Evolutionary conservation across 1,140 invertebrate species (phyloP), one percentile per base, ranked within the genome.

Genomic region (Drosophila eugracilis): DNA sequence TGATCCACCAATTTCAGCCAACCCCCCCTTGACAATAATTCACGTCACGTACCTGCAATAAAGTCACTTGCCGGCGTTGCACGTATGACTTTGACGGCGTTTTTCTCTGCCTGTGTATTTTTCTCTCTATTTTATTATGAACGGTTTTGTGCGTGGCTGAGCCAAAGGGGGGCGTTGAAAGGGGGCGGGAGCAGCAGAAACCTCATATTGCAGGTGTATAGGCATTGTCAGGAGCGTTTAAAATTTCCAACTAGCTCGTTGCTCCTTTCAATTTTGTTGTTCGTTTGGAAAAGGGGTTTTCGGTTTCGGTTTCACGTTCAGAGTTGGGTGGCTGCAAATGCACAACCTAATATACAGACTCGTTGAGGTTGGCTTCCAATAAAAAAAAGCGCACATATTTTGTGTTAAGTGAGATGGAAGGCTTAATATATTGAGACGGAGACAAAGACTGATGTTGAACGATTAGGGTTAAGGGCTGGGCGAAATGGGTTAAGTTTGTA

Each of bases 11-110:
- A 26, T 15, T 4, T 15, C 44, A 5, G 9, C 9, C 28, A 32
- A n/a, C n/a, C 30, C 28, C 34, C 32, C 77, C 78, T 74, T 77
- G 83, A 83, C 83, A 86, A 86, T 86, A 86, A 86, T 86, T 86
- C 83, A 86, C 83, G 83, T 86, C 83, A 86, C 83, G 83, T 86
- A 88, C 60, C 78, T 88, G 83, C 83, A 88, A 88, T 88, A 88
- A 88, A 88, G 83, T 88, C 83, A 88, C 83, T 88, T 88, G 84
- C 78, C 83, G 70, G 78, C 84, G 73, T 78, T 88, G 83, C 83
- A 88, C 83, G 83, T 88, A 88, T 88, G 84, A 88, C 75, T 88
- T 88, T 88, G 71, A 88, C 83, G 76, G 80, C 80, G 72, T 63
- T 84, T 65, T 66, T 75, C 70, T 76, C 36, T 32, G 10, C 21